These are phyloP conservation scores for cattle (Bos taurus) DNA, from an alignment of 2,113 vertebrate genomes.

Conservation along the genomic window DNA sequence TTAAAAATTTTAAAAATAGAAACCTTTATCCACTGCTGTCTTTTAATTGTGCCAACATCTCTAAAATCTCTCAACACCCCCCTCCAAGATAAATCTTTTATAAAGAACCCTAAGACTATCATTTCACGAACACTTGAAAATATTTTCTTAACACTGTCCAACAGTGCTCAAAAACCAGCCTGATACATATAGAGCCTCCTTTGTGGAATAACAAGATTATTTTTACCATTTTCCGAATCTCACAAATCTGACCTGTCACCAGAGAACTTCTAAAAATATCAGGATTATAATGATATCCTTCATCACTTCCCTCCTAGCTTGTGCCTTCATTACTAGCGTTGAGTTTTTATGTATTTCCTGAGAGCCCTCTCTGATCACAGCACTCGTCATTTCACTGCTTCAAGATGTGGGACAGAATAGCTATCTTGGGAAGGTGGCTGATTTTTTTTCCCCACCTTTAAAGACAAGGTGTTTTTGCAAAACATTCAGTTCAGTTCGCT, in stretches of 20 bases:
- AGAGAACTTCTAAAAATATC: slow-evolving; percentile 73
- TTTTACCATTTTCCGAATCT: slow-evolving; percentile 66
- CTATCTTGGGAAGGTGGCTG: slow-evolving; percentile 32
- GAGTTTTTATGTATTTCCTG: slow-evolving; percentile 31
- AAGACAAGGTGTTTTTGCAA: slow-evolving; percentile 21
- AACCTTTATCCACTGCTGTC: background rate
- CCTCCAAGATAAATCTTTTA: background rate
- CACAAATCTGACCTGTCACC: slow-evolving; percentile 69
- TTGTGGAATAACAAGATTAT: slow-evolving; percentile 73
- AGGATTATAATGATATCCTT: slow-evolving; percentile 50
- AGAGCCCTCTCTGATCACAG: slow-evolving; percentile 28
- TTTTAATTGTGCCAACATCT: background rate
- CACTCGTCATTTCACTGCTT: background rate
- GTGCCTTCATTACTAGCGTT: background rate
- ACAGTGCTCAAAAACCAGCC: slow-evolving; percentile 59
- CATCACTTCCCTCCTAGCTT: slow-evolving; percentile 41
- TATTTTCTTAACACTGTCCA: slow-evolving; percentile 68
- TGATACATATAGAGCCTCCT: slow-evolving; percentile 67
- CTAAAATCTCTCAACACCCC: background rate
- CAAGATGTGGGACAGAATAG: slow-evolving; percentile 19
- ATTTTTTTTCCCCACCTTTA: background rate
- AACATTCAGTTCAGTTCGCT: slow-evolving; percentile 2
- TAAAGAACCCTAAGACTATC: slow-evolving; percentile 44
- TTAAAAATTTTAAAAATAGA: slow-evolving; percentile 10
- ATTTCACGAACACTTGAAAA: slow-evolving; percentile 62